Percentiles rank a stretch among this genome's conserved stretches.
Conservation (phyloP, 2,113 vertebrate genomes). For the Mungos mungo region DNA sequence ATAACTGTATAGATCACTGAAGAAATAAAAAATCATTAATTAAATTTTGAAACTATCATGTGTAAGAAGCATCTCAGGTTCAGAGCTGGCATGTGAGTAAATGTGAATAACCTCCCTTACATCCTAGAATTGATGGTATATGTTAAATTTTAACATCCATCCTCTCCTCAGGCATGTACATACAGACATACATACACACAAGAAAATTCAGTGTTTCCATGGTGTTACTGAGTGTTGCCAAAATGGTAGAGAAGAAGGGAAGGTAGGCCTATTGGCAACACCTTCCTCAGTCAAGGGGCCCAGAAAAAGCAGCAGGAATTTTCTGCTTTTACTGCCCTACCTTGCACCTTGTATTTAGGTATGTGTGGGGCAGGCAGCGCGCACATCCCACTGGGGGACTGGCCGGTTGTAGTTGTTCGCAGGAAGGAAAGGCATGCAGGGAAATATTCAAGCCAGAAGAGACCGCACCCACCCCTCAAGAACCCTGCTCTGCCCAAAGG, state of each 20-base stretch:
- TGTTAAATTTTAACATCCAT: not conserved
- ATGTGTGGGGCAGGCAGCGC: rapidly evolving
- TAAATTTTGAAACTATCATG: not conserved
- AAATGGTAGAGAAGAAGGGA: not conserved
- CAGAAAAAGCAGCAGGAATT: not conserved
- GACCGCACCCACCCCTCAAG: not conserved
- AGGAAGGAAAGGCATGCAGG: not conserved
- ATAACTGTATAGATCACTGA: not conserved
- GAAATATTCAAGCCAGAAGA: not conserved
- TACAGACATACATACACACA: not conserved
- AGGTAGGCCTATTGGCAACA: not conserved
- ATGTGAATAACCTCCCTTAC: not conserved
- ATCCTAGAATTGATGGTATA: not conserved
- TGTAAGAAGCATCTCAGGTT: not conserved
- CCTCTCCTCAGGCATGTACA: not conserved
- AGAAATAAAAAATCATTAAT: not conserved
- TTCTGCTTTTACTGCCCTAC: not conserved
- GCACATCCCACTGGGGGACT: not conserved
- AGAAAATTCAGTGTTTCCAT: not conserved
- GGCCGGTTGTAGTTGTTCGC: not conserved
- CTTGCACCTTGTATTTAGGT: not conserved
- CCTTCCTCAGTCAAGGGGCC: not conserved
- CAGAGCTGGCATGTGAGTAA: not conserved
- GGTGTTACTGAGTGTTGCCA: not conserved
- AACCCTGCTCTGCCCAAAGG: not conserved